Evolutionary conservation across 2,888 invertebrate species (phyloP).

Genomic region (Conomelus anceps): DNA sequence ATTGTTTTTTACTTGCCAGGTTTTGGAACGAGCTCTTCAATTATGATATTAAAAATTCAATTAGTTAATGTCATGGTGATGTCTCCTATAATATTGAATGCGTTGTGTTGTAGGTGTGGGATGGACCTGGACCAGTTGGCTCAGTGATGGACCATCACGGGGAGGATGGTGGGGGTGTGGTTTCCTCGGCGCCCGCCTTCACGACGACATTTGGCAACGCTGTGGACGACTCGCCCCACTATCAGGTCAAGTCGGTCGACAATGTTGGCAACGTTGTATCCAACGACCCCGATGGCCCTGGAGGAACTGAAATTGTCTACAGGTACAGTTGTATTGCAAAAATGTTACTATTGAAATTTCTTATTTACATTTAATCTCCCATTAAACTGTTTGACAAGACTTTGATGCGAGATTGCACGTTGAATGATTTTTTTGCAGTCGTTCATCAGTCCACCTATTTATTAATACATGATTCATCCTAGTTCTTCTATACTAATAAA

Average conservation of each 20-base stretch:
- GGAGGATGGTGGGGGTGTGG: conserved; percentile 34
- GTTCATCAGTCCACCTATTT: too few species aligned
- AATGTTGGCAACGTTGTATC: conserved; percentile 61
- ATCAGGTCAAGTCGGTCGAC: conserved; percentile 40
- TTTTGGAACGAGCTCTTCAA: too few species aligned
- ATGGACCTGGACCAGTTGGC: conserved; percentile 48
- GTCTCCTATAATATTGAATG: conserved; percentile 6
- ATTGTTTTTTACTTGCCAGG: too few species aligned
- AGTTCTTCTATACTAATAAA: too few species aligned
- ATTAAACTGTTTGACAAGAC: too few species aligned
- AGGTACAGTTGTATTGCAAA: conserved; percentile 8
- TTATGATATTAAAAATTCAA: too few species aligned
- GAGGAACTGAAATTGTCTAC: conserved; percentile 44
- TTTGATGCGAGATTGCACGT: too few species aligned
- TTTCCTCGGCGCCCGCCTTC: conserved; percentile 35
- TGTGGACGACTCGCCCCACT: conserved; percentile 27
- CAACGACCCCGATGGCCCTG: conserved; percentile 47
- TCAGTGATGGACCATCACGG: conserved; percentile 37
- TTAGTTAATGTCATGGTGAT: too few species aligned
- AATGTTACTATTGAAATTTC: neutral
- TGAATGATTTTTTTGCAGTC: too few species aligned
- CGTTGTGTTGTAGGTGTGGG: conserved; percentile 64
- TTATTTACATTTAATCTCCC: too few species aligned
- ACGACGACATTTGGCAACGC: conserved; percentile 35
- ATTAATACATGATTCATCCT: too few species aligned